A percentile compares a stretch with the other conserved stretches of the same genome.
Conservation (phyloP, 1,140 invertebrate genomes). For the Diuraphis noxia region DNA sequence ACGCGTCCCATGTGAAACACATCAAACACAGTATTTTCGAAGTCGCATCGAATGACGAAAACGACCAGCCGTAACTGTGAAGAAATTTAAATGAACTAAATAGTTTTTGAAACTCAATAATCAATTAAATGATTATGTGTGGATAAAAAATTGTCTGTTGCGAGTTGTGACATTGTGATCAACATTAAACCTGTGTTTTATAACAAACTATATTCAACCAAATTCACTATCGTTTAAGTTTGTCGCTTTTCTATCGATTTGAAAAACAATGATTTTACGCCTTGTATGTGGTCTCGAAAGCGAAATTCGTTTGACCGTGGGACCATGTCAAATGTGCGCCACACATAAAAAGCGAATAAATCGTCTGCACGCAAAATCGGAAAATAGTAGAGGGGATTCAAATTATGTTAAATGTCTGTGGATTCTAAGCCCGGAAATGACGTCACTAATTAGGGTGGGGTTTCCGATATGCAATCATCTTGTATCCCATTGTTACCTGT, state of each 20-base stretch:
- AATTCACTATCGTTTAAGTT: constrained; percentile 15
- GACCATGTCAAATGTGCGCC: constrained; percentile 21
- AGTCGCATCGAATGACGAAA: not conserved
- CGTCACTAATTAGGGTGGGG: constrained; percentile 52
- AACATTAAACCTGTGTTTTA: not conserved
- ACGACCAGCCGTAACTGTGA: not conserved
- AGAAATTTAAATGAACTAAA: not conserved
- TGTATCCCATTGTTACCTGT: constrained; percentile 50
- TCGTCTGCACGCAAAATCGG: constrained; percentile 33
- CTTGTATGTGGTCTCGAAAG: constrained; percentile 47
- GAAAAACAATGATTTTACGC: constrained; percentile 25
- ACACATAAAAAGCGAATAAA: constrained; percentile 41
- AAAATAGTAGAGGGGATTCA: not conserved
- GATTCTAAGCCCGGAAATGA: constrained; percentile 48
- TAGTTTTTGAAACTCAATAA: not conserved
- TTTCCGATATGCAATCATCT: constrained; percentile 51
- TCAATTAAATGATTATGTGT: not conserved
- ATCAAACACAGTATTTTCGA: not conserved
- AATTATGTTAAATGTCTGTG: constrained; percentile 48
- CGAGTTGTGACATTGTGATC: not conserved
- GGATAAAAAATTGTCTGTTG: not conserved
- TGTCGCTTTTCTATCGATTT: not conserved
- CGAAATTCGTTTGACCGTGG: constrained; percentile 44
- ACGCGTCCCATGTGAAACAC: not conserved
- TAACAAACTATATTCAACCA: not conserved